Evolutionary conservation across 2,113 vertebrate genomes (phyloP), one percentile per base, ranked within the genome.

Genomic region (Hippocampus zosterae): DNA sequence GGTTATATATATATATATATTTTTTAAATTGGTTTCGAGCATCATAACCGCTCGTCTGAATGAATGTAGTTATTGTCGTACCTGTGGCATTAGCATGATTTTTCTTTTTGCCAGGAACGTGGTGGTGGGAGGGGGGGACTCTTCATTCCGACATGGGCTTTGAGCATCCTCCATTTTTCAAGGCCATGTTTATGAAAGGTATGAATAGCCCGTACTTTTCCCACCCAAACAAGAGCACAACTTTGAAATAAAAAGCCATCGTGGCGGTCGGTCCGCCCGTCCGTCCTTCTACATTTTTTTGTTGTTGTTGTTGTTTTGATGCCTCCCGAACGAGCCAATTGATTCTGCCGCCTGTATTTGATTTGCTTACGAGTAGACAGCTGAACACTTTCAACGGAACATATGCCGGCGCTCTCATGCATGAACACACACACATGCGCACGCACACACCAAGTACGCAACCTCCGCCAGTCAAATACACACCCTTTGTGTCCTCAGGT

Each of bases 341-440:
- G 78, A 80, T 76, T 81, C 65, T 68, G 44, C 44, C 1, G 62
- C 69, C 55, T 23, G 59, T 65, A 80, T 66, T 55, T 67, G 69
- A 67, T 81, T 87, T 74, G 57, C 66, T 73, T 73, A 67, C 57
- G 66, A 78, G 79, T 60, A 70, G 75, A 83, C 85, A 85, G 87
- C 80, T 82, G 87, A 86, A 84, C 77, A 81, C 85, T 78, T 83
- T 76, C 72, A 76, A 71, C 71, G 67, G 72, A 87, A 83, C 85
- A 88, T 84, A 86, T 86, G 87, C 82, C 62, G 76, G 65, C 25
- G 72, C 76, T 82, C 87, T 82, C 82, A 78, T 70, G 80, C 81
- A 81, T 79, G 77, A 79, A 67, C 74, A 74, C 81, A 74, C 75
- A 67, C 74, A 74, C 81, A 74, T 74, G 5, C 78, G 25, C 52